These are phyloP conservation scores for Bagarius yarrelli DNA, from an alignment of 2,113 vertebrate genomes.

Conservation along the genomic window DNA sequence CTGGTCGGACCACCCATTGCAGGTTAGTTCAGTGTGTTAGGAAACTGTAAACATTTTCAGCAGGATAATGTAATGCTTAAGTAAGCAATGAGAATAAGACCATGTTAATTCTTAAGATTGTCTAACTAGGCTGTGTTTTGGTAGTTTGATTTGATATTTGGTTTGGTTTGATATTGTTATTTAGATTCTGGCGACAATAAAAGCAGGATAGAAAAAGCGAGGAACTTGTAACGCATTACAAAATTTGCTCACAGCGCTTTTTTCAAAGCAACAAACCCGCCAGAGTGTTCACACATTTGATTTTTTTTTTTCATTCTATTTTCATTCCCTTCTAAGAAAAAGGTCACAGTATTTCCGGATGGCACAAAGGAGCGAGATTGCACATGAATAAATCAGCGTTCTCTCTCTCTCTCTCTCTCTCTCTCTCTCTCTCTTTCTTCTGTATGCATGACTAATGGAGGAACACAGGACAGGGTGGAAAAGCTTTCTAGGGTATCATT, in stretches of 20 bases:
- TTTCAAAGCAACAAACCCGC: not conserved
- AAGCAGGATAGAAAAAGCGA: not conserved
- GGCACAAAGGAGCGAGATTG: slow-evolving; percentile 24
- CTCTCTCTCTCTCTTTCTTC: not conserved
- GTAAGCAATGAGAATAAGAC: not conserved
- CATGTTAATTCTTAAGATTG: not conserved
- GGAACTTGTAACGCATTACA: not conserved
- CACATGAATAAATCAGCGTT: slow-evolving; percentile 9
- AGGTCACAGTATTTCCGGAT: slow-evolving; percentile 25
- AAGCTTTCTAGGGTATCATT: slow-evolving; percentile 57
- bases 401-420: not conserved
- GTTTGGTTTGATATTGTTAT: not conserved
- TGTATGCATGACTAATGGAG: slow-evolving; percentile 40
- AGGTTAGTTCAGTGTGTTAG: slow-evolving; percentile 67
- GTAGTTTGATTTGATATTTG: not conserved
- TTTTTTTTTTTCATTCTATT: slow-evolving; percentile 16
- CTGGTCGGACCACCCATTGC: slow-evolving; percentile 78
- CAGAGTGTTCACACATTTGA: not conserved
- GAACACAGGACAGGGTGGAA: slow-evolving; percentile 40
- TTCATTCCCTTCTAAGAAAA: slow-evolving; percentile 28
- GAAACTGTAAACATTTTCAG: not conserved
- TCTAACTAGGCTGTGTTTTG: not conserved
- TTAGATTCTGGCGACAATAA: not conserved
- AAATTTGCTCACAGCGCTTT: not conserved
- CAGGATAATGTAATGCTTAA: not conserved